Percentiles rank a stretch among this genome's conserved stretches.
These are phyloP conservation scores for Dipodomys merriami DNA, from an alignment of 2,113 vertebrate genomes.

Conservation along the genomic window DNA sequence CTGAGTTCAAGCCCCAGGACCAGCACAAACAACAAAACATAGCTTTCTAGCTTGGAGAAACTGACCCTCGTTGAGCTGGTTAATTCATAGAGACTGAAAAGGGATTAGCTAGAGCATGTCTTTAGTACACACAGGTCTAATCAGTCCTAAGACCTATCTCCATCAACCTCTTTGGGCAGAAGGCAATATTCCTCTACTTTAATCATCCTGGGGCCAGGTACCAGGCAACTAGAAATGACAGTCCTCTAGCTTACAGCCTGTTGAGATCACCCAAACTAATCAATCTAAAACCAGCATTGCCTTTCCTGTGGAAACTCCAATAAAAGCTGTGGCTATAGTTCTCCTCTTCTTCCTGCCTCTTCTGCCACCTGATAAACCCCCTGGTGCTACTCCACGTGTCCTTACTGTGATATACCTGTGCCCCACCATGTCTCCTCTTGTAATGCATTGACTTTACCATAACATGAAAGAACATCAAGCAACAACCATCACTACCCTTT, in stretches of 20 bases:
- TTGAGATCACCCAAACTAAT: neutral
- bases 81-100: neutral
- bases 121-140: neutral
- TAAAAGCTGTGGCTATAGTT: neutral
- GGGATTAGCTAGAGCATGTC: neutral
- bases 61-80: neutral
- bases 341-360: neutral
- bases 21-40: too few relatives aligned
- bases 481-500: neutral
- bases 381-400: neutral
- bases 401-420: neutral
- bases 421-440: neutral
- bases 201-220: neutral
- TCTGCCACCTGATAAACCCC: accelerated
- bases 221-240: neutral
- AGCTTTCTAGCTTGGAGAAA: neutral
- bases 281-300: neutral
- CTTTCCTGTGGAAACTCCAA: neutral
- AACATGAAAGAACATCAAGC: neutral
- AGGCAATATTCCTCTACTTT: neutral
- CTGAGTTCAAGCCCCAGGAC: too few relatives aligned
- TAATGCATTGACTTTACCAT: neutral
- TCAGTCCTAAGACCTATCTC: neutral
- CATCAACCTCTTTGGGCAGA: neutral
- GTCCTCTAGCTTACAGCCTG: neutral